Percentiles rank a stretch among this genome's conserved stretches.
Evolutionary conservation across 2,888 invertebrate species (phyloP).

Genomic region (Gnatocerus cornutus): DNA sequence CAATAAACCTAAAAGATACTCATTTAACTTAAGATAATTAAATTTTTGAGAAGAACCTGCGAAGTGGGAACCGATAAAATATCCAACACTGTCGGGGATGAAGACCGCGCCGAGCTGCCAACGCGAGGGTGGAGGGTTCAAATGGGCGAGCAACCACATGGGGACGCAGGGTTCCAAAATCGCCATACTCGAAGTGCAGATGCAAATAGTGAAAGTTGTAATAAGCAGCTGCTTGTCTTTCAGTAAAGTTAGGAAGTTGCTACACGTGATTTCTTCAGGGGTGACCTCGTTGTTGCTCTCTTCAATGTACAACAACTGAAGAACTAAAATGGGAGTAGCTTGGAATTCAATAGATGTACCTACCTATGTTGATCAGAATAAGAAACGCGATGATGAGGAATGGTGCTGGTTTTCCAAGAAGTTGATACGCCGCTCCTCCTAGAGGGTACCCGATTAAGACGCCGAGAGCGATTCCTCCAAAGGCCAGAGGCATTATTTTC

Average conservation of each 20-base stretch:
- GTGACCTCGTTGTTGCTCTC: conserved; percentile 57
- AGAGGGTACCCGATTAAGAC: conserved; percentile 88
- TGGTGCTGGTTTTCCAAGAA: conserved; percentile 83
- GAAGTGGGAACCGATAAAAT: conserved; percentile 86
- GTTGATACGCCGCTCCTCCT: conserved; percentile 84
- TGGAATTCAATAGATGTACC: conserved; percentile 39
- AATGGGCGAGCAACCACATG: conserved; percentile 82
- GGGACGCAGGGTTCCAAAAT: conserved; percentile 88
- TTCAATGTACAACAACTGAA: conserved; percentile 60
- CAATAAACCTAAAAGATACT: conserved; percentile 62
- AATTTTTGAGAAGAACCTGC: conserved; percentile 76
- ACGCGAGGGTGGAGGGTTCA: conserved; percentile 78
- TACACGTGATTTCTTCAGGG: conserved; percentile 54
- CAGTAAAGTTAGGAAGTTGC: conserved; percentile 74
- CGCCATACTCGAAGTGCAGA: conserved; percentile 88
- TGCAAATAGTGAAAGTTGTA: conserved; percentile 80
- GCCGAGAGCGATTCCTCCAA: conserved; percentile 87
- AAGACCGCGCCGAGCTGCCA: conserved; percentile 89
- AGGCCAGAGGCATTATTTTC: conserved; percentile 85
- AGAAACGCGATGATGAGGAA: conserved; percentile 80
- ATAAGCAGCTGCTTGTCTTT: conserved; percentile 78
- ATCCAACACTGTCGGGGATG: conserved; percentile 89
- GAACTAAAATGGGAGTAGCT: conserved; percentile 52
- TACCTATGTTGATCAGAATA: conserved; percentile 74
- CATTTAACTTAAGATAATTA: background rate